phyloP scores from a whole-genome alignment of 2,797 vertebrate genomes.

The Melopsittacus undulatus region DNA sequence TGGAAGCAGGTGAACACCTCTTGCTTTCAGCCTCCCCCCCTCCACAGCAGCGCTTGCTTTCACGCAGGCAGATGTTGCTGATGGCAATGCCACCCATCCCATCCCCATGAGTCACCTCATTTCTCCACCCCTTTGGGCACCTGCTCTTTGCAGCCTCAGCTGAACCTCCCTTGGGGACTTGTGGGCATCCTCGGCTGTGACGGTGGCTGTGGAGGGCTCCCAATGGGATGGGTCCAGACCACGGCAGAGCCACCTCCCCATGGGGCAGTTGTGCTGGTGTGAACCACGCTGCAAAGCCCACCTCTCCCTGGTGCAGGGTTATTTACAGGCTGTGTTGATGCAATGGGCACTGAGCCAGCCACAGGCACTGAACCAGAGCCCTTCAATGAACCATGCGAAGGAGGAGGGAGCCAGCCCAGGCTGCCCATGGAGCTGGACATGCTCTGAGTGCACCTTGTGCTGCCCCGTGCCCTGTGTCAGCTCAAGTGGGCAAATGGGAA shows the following conservation, averaged over 20 bases:
- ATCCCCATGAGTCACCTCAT: neutral
- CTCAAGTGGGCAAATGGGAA: neutral
- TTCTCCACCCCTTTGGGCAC: neutral
- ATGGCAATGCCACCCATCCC: neutral
- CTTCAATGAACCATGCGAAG: fast-evolving
- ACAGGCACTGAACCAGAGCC: neutral
- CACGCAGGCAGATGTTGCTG: neutral
- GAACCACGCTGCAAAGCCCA: neutral
- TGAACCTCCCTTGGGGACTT: neutral
- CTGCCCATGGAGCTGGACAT: neutral
- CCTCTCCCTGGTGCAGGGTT: fast-evolving
- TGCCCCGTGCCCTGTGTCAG: neutral
- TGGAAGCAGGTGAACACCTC: neutral
- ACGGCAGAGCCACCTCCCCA: neutral
- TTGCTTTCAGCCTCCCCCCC: neutral
- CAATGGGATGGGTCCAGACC: neutral
- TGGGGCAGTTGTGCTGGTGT: neutral
- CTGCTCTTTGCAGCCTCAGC: neutral
- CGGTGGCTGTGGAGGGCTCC: neutral
- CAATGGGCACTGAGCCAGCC: neutral
- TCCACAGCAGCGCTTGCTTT: neutral
- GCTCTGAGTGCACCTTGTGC: neutral
- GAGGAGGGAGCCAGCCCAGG: neutral
- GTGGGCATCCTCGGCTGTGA: neutral
- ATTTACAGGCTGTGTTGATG: neutral